phyloP scores from a whole-genome alignment of 2,113 vertebrate species.

The Benitochromis conjunctus region DNA sequence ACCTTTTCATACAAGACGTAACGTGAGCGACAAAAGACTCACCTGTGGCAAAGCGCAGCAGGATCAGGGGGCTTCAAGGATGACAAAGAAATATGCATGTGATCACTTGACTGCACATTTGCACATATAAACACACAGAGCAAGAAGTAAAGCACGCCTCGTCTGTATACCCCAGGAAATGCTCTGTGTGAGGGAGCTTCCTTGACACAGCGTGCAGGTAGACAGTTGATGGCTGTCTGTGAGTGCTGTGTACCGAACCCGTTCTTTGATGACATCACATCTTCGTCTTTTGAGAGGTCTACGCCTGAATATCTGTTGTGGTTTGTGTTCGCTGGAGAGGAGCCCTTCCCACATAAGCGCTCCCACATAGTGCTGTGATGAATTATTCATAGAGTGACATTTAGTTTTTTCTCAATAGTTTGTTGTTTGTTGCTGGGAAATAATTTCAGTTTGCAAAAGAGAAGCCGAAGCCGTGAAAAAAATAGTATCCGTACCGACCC shows the following conservation, averaged over 20 bases:
- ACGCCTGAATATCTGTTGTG: background rate
- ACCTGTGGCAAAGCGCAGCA: background rate
- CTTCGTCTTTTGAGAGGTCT: background rate
- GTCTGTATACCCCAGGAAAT: background rate
- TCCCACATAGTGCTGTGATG: slow-evolving; percentile 25
- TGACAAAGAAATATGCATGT: background rate
- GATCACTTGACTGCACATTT: background rate
- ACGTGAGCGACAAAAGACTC: background rate
- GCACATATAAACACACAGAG: background rate
- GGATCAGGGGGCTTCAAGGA: background rate
- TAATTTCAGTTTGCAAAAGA: background rate
- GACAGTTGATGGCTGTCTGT: background rate
- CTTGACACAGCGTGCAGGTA: background rate
- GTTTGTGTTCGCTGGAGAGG: slow-evolving; percentile 1
- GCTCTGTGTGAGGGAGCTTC: background rate
- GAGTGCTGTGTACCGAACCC: background rate
- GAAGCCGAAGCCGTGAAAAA: background rate
- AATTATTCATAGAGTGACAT: slow-evolving; percentile 59
- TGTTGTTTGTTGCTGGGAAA: slow-evolving; percentile 17
- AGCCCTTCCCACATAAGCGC: background rate
- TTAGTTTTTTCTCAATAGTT: slow-evolving; percentile 28
- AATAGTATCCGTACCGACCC: background rate
- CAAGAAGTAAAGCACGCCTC: background rate
- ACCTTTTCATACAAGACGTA: background rate
- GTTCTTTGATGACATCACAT: background rate